Conservation (phyloP, 2,888 invertebrate species). For the Dermolepida albohirtum region DNA sequence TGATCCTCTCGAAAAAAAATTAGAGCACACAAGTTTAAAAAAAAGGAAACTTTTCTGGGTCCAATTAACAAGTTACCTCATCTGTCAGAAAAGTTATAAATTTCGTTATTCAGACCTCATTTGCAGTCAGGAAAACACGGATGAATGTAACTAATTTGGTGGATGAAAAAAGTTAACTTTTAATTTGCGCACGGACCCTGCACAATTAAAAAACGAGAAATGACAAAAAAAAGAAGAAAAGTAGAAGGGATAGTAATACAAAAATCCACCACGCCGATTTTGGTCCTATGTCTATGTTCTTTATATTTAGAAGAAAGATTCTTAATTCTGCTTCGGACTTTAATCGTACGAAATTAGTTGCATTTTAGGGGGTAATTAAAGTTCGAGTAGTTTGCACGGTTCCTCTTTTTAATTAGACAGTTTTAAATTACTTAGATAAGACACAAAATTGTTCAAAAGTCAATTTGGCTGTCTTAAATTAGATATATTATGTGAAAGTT, state of each 20-base stretch:
- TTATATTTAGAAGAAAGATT: neutral
- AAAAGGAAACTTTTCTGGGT: no score
- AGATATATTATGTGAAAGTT: no score
- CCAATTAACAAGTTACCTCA: no score
- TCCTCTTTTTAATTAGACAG: conserved; percentile 17
- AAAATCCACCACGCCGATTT: neutral
- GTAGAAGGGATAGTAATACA: no score
- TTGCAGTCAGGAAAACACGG: neutral
- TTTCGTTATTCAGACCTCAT: conserved; percentile 13
- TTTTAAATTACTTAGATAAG: neutral
- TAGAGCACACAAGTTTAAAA: no score
- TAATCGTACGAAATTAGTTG: conserved; percentile 31
- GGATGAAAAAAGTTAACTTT: no score
- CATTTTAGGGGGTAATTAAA: conserved; percentile 27
- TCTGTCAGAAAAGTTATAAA: conserved; percentile 9
- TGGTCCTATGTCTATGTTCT: neutral
- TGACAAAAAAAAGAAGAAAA: no score
- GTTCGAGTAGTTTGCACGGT: conserved; percentile 30
- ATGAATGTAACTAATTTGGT: no score
- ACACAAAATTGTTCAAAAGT: neutral
- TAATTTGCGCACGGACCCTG: no score
- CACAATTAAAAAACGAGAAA: no score
- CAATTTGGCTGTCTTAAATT: neutral
- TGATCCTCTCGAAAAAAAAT: no score
- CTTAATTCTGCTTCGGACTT: neutral